A percentile compares a stretch with the other conserved stretches of the same genome.
Conservation (phyloP, 1,140 invertebrate species). For the Musca vetustissima region DNA sequence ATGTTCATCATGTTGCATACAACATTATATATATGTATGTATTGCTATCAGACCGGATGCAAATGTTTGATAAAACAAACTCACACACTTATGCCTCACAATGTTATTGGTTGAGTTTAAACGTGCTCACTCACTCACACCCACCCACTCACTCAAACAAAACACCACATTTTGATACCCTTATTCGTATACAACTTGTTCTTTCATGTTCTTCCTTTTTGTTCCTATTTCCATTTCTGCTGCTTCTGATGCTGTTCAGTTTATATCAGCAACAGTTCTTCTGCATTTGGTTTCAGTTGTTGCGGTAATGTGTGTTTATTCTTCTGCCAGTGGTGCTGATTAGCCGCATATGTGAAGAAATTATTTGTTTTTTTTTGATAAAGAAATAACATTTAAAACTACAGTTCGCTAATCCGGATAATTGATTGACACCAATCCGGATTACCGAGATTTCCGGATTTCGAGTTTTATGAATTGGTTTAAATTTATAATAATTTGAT, state of each 20-base stretch:
- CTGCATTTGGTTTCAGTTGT: neutral
- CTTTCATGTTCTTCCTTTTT: neutral
- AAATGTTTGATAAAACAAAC: slow-evolving; percentile 9
- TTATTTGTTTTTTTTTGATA: neutral
- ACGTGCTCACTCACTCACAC: no score
- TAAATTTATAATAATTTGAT: no score
- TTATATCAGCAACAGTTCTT: slow-evolving; percentile 21
- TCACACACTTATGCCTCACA: neutral
- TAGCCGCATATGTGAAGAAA: no score
- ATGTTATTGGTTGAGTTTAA: no score
- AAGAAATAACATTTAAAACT: neutral
- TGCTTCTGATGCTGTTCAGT: neutral
- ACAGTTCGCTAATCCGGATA: no score
- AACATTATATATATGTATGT: slow-evolving; percentile 16
- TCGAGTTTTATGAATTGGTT: no score
- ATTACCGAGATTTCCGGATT: no score
- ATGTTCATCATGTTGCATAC: slow-evolving; percentile 1
- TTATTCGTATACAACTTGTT: neutral
- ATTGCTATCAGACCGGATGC: slow-evolving; percentile 15
- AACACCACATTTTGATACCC: neutral
- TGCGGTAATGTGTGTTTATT: neutral
- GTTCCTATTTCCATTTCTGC: neutral
- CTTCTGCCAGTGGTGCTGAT: neutral
- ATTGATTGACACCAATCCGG: no score
- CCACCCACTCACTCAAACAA: no score